Evolutionary conservation across 1,140 invertebrate species (phyloP), one percentile per base, ranked within the genome.

Genomic region (Drosophila tropicalis): DNA sequence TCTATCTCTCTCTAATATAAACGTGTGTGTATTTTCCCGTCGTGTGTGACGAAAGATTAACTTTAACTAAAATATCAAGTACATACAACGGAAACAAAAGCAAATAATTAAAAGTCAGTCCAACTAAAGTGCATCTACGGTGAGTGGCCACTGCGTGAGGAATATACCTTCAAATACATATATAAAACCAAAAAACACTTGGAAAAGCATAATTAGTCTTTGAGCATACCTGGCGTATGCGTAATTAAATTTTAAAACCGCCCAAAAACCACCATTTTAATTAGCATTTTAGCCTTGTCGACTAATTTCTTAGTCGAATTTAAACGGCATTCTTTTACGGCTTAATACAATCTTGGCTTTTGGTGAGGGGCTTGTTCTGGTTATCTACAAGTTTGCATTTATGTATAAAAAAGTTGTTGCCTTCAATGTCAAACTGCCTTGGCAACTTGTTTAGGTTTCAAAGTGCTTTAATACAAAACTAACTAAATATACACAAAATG

Each of bases 101-200:
- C 84, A 81, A 87, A 89, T 78, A 87, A 87, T 87, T 89, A 70
- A 90, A 89, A 54, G 77, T 51, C 71, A 77, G 76, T 78, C 22
- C 68, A 80, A 70, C 72, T 72, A 71, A 87, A 87, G 84, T 87
- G 85, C 80, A 72, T 51, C 72, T 67, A 76, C 72, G 84, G 84
- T 87, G 81, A 80, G 80, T 77, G 76, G 58, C 55, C 2, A 55
- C 63, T 36, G 60, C 67, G 55, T 69, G 40, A 29, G 17, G 40
- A 67, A 56, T 29, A 29, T 6, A 6, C 1, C 19, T 22, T 22
- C 25, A 25, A 3, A 29, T 29, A 29, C 1, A 29, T 34, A 51
- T 70, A 79, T 79, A 67, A 66, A 70, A 54, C 70, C n/a, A n/a
- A 70, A 68, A 73, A 77, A 76, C 79, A 80, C 72, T 79, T 67